Evolutionary conservation across 2,113 vertebrate species (phyloP).

Genomic region (Dolichotis patagonum): DNA sequence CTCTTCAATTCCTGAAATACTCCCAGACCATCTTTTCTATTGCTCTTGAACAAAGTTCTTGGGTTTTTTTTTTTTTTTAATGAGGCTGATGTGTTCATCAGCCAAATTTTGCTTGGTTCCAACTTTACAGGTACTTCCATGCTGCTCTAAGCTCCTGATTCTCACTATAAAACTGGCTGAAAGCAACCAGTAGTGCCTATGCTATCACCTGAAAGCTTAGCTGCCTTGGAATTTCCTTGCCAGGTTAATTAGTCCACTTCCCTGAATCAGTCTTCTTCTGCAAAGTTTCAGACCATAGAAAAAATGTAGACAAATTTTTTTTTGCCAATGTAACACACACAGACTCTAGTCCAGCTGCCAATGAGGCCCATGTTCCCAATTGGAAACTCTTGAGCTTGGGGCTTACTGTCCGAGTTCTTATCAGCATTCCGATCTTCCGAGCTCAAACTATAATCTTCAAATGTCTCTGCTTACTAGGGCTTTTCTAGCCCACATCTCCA

Average conservation of each 20-base stretch:
- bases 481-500: neutral
- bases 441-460: neutral
- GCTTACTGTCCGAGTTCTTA: too few relatives aligned
- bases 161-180: neutral
- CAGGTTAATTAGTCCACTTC: neutral
- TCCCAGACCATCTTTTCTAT: neutral
- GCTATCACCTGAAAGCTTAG: neutral
- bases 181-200: neutral
- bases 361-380: neutral
- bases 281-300: neutral
- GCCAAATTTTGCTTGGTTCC: neutral
- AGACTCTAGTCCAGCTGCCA: neutral
- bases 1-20: neutral
- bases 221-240: neutral
- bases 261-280: neutral
- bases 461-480: neutral
- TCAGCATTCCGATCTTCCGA: neutral
- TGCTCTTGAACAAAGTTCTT: neutral
- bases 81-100: neutral
- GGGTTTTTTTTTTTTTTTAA: neutral
- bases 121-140: neutral
- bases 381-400: neutral
- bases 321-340: neutral
- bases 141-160: neutral
- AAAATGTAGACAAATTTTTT: neutral